A percentile compares a stretch with the other conserved stretches of the same genome.
These are phyloP conservation scores for Litocranius walleri DNA, from an alignment of 2,113 vertebrate genomes.

Conservation along the genomic window DNA sequence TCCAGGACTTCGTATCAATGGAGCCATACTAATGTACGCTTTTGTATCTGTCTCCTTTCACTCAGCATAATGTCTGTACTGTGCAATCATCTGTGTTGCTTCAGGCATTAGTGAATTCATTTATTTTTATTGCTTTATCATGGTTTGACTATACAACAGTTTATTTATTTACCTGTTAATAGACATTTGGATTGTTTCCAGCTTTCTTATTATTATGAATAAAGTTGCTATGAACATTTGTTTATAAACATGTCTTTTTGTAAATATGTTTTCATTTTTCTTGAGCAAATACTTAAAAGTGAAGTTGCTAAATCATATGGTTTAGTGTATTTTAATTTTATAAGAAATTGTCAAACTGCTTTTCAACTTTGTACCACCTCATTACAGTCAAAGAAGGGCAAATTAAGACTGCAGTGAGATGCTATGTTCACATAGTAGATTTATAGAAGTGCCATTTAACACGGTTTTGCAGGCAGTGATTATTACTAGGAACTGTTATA, in stretches of 20 bases:
- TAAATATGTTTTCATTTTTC: constrained; percentile 1
- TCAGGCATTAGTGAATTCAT: not conserved
- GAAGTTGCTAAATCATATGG: not conserved
- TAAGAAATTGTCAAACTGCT: not conserved
- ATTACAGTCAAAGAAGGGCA: constrained; percentile 24
- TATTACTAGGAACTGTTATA: not conserved
- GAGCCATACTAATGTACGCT: not conserved
- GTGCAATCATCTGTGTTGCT: not conserved
- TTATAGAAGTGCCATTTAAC: constrained; percentile 14
- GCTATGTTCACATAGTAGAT: not conserved
- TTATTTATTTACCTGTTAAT: not conserved
- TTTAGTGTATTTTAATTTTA: constrained; percentile 35
- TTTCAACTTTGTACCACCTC: not conserved
- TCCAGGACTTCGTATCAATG: not conserved
- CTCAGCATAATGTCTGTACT: not conserved
- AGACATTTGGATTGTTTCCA: not conserved
- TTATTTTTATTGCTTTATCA: constrained; percentile 24
- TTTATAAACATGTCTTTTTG: not conserved
- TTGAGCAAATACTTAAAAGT: not conserved
- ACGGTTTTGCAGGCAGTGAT: not conserved
- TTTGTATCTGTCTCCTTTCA: constrained; percentile 16
- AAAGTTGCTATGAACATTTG: not conserved
- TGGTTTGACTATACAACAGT: not conserved
- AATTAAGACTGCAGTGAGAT: not conserved
- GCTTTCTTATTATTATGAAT: not conserved